phyloP scores from a whole-genome alignment of 2,888 invertebrate genomes.

The Antheraea assamensis region DNA sequence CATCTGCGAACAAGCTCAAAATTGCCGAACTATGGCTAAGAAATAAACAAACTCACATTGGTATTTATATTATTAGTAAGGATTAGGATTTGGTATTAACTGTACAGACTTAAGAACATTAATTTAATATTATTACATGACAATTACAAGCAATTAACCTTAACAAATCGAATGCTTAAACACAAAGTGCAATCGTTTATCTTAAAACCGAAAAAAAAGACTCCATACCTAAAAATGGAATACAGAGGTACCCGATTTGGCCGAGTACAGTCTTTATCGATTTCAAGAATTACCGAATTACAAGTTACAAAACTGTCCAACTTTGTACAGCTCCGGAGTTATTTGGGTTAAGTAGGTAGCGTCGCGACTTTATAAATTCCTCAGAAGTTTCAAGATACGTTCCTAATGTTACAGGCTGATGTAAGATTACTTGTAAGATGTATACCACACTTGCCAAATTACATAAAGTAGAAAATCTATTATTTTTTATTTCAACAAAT shows the following conservation, averaged over 20 bases:
- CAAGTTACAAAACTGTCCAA: constrained; percentile 49
- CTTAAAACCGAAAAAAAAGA: background rate
- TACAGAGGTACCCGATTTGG: constrained; percentile 13
- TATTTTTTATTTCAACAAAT: too few species aligned
- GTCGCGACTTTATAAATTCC: constrained; percentile 37
- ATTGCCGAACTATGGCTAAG: too few species aligned
- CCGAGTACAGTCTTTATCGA: constrained; percentile 41
- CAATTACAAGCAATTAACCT: background rate
- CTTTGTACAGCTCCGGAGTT: constrained; percentile 40
- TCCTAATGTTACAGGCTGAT: constrained; percentile 9
- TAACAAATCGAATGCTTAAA: background rate
- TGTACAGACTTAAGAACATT: background rate
- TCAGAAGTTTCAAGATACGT: constrained; percentile 31
- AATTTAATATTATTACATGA: background rate
- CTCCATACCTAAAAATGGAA: background rate
- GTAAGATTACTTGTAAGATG: background rate
- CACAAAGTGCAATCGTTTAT: background rate
- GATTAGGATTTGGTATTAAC: too few species aligned
- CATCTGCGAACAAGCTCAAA: too few species aligned
- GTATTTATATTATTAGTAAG: too few species aligned
- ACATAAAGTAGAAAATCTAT: too few species aligned
- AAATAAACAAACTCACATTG: too few species aligned
- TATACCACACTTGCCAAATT: too few species aligned
- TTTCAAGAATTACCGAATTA: constrained; percentile 46
- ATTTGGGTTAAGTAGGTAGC: constrained; percentile 42